A percentile compares a stretch with the other conserved stretches of the same genome.
phyloP scores from a whole-genome alignment of 2,888 invertebrate genomes.

The Osmoderma eremita region DNA sequence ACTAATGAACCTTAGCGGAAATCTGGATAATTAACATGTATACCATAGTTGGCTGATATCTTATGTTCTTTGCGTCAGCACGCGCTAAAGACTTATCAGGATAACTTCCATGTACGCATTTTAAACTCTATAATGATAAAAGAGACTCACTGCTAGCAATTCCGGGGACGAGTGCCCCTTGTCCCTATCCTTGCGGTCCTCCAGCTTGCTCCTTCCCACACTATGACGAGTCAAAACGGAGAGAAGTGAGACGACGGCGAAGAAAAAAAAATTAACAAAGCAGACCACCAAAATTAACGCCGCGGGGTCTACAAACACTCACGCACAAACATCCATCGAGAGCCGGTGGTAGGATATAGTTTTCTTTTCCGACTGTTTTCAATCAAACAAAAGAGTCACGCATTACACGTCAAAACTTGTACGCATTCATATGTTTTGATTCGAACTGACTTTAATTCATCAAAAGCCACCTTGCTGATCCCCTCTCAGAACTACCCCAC shows the following conservation, averaged over 20 bases:
- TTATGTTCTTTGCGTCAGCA: background rate
- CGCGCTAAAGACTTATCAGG: background rate
- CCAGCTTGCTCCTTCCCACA: slow-evolving; percentile 58
- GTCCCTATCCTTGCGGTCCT: slow-evolving; percentile 62
- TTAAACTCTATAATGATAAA: slow-evolving; percentile 18
- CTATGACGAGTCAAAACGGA: slow-evolving; percentile 33
- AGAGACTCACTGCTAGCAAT: slow-evolving; percentile 62
- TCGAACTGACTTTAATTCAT: slow-evolving; percentile 65
- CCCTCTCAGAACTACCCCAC: slow-evolving; percentile 60
- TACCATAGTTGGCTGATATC: background rate
- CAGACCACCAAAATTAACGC: slow-evolving; percentile 35
- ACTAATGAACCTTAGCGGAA: slow-evolving; percentile 19
- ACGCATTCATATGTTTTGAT: slow-evolving; percentile 65
- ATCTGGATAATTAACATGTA: slow-evolving; percentile 12
- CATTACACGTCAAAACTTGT: slow-evolving; percentile 51
- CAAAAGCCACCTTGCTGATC: slow-evolving; percentile 61
- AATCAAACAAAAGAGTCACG: slow-evolving; percentile 35
- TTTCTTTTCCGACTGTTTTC: slow-evolving; percentile 13
- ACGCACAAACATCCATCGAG: slow-evolving; percentile 48
- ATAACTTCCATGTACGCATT: background rate
- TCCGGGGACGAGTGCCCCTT: slow-evolving; percentile 64
- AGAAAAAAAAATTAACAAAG: slow-evolving; percentile 33
- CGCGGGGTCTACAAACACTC: slow-evolving; percentile 44
- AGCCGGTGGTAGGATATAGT: slow-evolving; percentile 39
- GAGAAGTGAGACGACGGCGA: slow-evolving; percentile 28